Evolutionary conservation across 2,888 invertebrate species (phyloP), one percentile per base, ranked within the genome.

Genomic region (Lycocerus yunnanus): DNA sequence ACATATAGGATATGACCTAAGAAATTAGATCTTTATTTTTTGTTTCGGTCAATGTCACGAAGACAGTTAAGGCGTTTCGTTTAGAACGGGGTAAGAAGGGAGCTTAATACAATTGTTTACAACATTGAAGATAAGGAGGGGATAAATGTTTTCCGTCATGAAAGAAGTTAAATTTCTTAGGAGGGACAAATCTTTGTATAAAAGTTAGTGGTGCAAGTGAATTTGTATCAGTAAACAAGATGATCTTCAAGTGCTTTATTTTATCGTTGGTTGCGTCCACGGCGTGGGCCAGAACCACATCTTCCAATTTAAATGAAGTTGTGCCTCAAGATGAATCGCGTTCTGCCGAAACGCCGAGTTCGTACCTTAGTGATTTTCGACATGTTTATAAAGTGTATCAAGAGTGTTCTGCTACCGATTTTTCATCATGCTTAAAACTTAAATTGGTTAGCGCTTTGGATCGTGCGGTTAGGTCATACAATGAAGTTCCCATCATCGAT

Each of bases 311-410:
- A 78, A 89, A 89, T 79, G 90, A 84, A 86, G 81, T 86, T 72
- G 84, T 87, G 27, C 82, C 84, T 21, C 81, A 85, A 15, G 81
- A 83, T 71, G 78, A 83, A 60, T 82, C 85, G 65, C 81, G 86
- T 66, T 80, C 84, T 15, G 84, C 84, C 66, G 85, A 86, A 66
- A 71, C 78, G 2, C 71, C 84, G 13, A 79, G 81, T 83, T 80
- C 87, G 14, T 85, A 90, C 78, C 87, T 93, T 78, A 91, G 92
- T 78, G 94, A 94, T 82, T 87, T 95, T 6, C 91, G 92, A 81
- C 90, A 92, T 82, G 91, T 94, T 78, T 94, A 93, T 83, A 93
- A 94, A 84, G 91, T 94, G 78, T 95, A 95, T 87, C 93, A 93
- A 86, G 94, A 95, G 82, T 95, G 95, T 88, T 90, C 93, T 75